Evolutionary conservation across 2,888 invertebrate species (phyloP).

Genomic region (Malacosoma neustria): DNA sequence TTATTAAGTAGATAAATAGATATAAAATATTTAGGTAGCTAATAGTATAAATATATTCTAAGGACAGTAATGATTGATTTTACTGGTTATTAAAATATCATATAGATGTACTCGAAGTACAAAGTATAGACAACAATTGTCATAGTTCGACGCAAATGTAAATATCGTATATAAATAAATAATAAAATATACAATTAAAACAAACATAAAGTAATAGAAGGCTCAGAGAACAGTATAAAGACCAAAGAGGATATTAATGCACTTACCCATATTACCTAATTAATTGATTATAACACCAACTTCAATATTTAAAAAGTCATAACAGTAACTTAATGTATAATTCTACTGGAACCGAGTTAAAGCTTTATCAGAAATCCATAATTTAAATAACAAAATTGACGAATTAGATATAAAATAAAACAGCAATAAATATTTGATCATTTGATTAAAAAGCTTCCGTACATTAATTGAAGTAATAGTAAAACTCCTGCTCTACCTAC

Average conservation of each 20-base stretch:
- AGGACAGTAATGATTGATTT: slow-evolving; percentile 47
- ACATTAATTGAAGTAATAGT: too few relatives aligned
- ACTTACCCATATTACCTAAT: slow-evolving; percentile 72
- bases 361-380: slow-evolving; percentile 73
- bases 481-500: slow-evolving; percentile 47
- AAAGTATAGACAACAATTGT: slow-evolving; percentile 34
- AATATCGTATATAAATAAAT: slow-evolving; percentile 65
- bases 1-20: too few relatives aligned
- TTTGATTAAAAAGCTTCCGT: too few relatives aligned
- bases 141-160: slow-evolving; percentile 42
- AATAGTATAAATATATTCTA: slow-evolving; percentile 52
- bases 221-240: slow-evolving; percentile 68
- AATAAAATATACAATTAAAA: slow-evolving; percentile 74
- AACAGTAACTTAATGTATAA: slow-evolving; percentile 74
- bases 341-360: slow-evolving; percentile 75
- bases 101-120: slow-evolving; percentile 18
- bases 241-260: slow-evolving; percentile 72
- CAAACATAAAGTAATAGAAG: slow-evolving; percentile 67
- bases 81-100: slow-evolving; percentile 29
- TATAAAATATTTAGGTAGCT: too few relatives aligned
- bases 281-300: slow-evolving; percentile 73
- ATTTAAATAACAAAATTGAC: slow-evolving; percentile 72
- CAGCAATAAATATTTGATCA: slow-evolving; percentile 75
- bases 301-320: slow-evolving; percentile 68
- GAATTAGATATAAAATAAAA: slow-evolving; percentile 67